Base-by-base conservation (phyloP, 2,888 invertebrate genomes). In the Galerucella calmariensis region DNA sequence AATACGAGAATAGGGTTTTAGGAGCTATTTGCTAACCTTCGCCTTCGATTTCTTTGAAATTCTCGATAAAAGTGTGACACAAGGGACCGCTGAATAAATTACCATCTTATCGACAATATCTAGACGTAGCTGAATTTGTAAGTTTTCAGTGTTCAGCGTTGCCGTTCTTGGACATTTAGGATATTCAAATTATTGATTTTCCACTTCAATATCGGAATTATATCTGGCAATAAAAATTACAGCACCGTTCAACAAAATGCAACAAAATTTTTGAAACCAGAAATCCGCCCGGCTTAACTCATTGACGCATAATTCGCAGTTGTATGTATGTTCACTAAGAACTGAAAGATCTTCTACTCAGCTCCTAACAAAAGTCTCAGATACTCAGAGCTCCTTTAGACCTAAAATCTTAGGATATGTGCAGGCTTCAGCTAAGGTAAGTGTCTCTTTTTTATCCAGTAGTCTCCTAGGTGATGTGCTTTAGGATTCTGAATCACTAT, bases 21-120 rank as follows among this genome's bases (percentile, higher is more conserved):
- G 62, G 61, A 69, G 69, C 69, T 61, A 61, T 69, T 69, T 69
- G 69, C 69, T 69, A 69, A 61, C 69, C 69, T 69, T 69, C 62
- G 53, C 62, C 53, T 61, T 69, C 51, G 69, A 63, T 69, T 69
- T 69, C 62, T 63, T 63, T 41, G 53, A 69, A 69, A 69, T 69
- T 69, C 69, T 63, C 69, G 62, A 69, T 69, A 62, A 69, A 61
- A 69, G 69, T 69, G 69, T 69, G 69, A 62, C 69, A 53, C 62
- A 69, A 63, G 69, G 69, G 69, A 69, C 69, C 35, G 53, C 62
- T 69, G 69, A 69, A 69, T 69, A 69, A 62, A 69, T 69, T 69
- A 53, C 69, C 69, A 69, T 69, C 61, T 69, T 61, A 69, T 69
- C 69, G 69, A 69, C 69, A 69, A 62, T 63, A 69, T 69, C 69